Evolutionary conservation across 2,888 invertebrate species (phyloP), one percentile per base, ranked within the genome.

Genomic region (Chirona hameri): DNA sequence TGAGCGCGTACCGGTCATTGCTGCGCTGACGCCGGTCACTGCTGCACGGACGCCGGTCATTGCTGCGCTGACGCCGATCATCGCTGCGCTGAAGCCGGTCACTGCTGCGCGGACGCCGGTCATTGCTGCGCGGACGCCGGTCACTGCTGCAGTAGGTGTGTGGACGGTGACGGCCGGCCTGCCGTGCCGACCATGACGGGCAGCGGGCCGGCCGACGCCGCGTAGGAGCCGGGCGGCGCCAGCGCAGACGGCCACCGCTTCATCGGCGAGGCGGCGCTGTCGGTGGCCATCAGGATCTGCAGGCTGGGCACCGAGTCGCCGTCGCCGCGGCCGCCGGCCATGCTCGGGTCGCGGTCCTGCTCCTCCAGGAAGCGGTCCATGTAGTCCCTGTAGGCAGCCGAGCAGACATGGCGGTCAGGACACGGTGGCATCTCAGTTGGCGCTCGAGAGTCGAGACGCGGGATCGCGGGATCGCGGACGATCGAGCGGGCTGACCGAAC

Each of bases 281-380:
- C 76, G 31, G 76, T 46, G 46, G 80, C 80, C 80, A 80, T 80
- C 27, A 80, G 80, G 27, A 80, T 52, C 80, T 80, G 80, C 27
- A 80, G 80, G n/a, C 80, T 80, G 52, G 80, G 52, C 18, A 12
- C 52, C 14, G 48, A 27, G 80, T 80, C 52, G 55, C 52, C 80
- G 29, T 80, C 80, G 52, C 52, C 48, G 27, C 48, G 48, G 52
- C 80, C 52, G 27, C 52, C 48, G 12, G 48, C 52, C 7, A 27
- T 39, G 80, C 48, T 29, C 14, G 80, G 52, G 27, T 80, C 80
- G 14, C 80, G 80, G 55, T 89, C 89, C 88, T 95, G 95, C 87
- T 96, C 96, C 87, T 95, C 95, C 86, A 96, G 90, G 89, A 96
- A 96, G 86, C 95, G 91, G 87, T 97, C 96, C 96, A 96, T 96